Base-by-base conservation (phyloP, 1,140 invertebrate genomes). In the Manduca sexta region DNA sequence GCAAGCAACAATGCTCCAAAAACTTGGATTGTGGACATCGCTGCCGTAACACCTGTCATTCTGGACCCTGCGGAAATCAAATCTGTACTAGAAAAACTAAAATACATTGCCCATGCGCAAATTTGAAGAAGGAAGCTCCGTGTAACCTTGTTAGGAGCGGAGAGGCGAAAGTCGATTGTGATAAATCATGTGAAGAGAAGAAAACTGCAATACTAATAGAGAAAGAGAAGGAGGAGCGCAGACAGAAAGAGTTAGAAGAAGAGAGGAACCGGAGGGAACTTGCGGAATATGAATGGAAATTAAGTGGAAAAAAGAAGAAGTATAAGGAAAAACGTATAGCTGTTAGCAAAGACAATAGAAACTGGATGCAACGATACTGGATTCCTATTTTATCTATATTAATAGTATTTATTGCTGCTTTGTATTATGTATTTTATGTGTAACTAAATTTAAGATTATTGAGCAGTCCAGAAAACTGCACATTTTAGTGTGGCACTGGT, bases 1-100 rank as follows among this genome's bases (percentile, higher is more conserved):
- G 95, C 73, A 91, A 91, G 39, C 95, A 95, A 74, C 93, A 93
- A 49, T 98, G 97, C 74, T 92, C 95, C 1, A 95, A 93, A 85
- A 92, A 91, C 88, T 90, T 91, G 61, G 58, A 86, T 15, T 94
- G 92, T 70, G 92, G 91, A 0, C 95, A 97, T 85, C 88, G 92
- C 10, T 98, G 95, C 77, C 87, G 87, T 11, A 85, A 88, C 16
- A 87, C 88, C 14, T 98, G 95, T 67, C 96, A 98, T 80, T 77
- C 90, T 15, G 94, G 93, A 11, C 49, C 71, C 0, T 97, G 96
- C 79, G 88, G 90, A 0, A 81, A 89, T 18, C 89, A 92, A 47
- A 57, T 84, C 0, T 98, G 96, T 72, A 90, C 89, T 30, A 94
- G 94, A 55, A 95, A 93, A 72, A 90, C 96, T 0, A 93, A 93